These are phyloP conservation scores for Gnathonemus longibarbis DNA, from an alignment of 2,113 vertebrate species.

Conservation along the genomic window DNA sequence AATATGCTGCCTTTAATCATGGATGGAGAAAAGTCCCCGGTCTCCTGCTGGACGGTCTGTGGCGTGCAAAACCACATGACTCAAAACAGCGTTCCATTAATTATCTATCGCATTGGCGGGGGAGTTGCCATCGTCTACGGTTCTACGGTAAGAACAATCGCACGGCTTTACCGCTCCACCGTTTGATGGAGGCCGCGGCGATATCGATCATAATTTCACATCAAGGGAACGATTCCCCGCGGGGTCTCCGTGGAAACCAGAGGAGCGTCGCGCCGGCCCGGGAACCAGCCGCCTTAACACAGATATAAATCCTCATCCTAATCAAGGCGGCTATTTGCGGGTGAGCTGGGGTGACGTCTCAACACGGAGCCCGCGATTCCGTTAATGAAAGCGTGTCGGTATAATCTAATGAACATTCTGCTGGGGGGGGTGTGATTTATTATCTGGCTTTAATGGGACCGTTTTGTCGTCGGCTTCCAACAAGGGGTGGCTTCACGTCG, in stretches of 20 bases:
- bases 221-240: conserved; percentile 58
- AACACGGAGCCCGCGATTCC: conserved; percentile 39
- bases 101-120: conserved; percentile 19
- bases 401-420: conserved; percentile 41
- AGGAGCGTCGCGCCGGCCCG: conserved; percentile 52
- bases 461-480: neutral
- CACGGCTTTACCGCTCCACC: conserved; percentile 39
- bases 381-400: conserved; percentile 57
- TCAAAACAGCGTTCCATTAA: conserved; percentile 36
- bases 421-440: conserved; percentile 41
- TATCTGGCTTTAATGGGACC: neutral
- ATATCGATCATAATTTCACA: conserved; percentile 66
- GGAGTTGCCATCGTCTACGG: neutral
- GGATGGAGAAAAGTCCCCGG: neutral
- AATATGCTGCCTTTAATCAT: conserved; percentile 52
- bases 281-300: conserved; percentile 55
- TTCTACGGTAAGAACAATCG: conserved; percentile 4
- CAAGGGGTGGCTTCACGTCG: neutral
- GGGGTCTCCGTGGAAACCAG: conserved; percentile 55
- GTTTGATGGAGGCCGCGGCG: conserved; percentile 38
- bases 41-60: neutral
- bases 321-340: conserved; percentile 57
- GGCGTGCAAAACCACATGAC: conserved; percentile 24
- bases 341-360: conserved; percentile 52
- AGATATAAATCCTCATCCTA: conserved; percentile 66